A percentile compares a stretch with the other conserved stretches of the same genome.
Conservation (phyloP, 2,113 vertebrate species). For the Macheiramphus alcinus region DNA sequence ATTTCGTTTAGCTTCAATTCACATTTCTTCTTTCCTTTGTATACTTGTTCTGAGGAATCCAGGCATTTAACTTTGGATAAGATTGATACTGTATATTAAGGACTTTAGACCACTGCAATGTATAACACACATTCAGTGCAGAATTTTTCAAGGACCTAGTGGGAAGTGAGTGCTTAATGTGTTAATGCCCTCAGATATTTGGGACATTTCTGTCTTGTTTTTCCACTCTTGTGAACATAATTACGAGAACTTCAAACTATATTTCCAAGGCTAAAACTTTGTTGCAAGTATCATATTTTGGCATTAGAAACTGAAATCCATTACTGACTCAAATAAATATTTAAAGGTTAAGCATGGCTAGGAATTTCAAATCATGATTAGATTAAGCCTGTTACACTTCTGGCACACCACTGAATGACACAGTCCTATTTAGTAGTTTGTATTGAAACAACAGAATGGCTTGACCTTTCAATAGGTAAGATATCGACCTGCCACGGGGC, state of each 20-base stretch:
- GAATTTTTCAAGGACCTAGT: not conserved
- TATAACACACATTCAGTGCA: not conserved
- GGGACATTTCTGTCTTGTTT: not conserved
- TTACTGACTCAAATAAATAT: slow-evolving; percentile 6
- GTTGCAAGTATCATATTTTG: not conserved
- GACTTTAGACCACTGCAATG: not conserved
- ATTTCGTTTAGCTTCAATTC: not conserved
- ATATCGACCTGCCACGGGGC: not conserved
- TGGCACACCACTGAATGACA: not conserved
- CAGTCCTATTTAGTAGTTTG: not conserved
- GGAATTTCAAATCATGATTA: slow-evolving; percentile 18
- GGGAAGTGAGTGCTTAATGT: not conserved
- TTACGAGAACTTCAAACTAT: not conserved
- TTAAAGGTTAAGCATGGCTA: slow-evolving; percentile 23
- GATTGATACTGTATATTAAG: not conserved
- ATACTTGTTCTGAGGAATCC: not conserved
- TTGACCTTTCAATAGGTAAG: slow-evolving; percentile 14
- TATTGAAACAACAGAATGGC: not conserved
- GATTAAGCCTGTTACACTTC: not conserved
- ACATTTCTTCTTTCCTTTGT: not conserved
- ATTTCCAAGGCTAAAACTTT: not conserved
- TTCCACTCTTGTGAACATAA: not conserved
- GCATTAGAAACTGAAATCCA: not conserved
- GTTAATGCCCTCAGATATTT: not conserved
- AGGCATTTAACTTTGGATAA: not conserved